Evolutionary conservation across 2,888 invertebrate species (phyloP).

Genomic region (Tupiocoris notatus): DNA sequence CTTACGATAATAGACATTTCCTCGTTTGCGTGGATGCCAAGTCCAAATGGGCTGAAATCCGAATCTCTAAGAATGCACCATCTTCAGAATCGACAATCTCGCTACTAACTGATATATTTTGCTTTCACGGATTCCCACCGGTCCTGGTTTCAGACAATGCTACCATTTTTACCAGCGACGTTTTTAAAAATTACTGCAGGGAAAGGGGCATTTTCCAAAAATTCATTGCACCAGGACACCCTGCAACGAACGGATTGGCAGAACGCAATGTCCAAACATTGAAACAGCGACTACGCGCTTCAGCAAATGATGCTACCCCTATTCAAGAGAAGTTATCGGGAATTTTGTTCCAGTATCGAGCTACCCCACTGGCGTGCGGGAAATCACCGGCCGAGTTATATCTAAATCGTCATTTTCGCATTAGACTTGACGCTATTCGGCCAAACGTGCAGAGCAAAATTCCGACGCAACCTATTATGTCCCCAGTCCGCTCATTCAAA

Average conservation of each 20-base stretch:
- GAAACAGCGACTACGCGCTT: not conserved
- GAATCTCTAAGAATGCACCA: slow-evolving; percentile 22
- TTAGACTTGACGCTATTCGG: not conserved
- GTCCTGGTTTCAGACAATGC: slow-evolving; percentile 46
- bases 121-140: slow-evolving; percentile 35
- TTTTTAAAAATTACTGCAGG: not conserved
- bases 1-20: slow-evolving; percentile 43
- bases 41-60: slow-evolving; percentile 49
- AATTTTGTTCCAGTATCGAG: not conserved
- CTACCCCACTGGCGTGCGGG: not conserved
- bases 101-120: slow-evolving; percentile 44
- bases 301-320: not conserved
- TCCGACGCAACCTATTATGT: not conserved
- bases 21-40: slow-evolving; percentile 50
- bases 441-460: not conserved
- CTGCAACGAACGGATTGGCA: not conserved
- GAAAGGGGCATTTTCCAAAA: not conserved
- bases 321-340: not conserved
- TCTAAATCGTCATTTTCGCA: not conserved
- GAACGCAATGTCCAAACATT: not conserved
- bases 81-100: slow-evolving; percentile 36
- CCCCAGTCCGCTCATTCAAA: not conserved
- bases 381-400: not conserved
- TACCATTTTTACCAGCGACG: slow-evolving; percentile 10
- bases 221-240: not conserved